Evolutionary conservation across 2,888 invertebrate species (phyloP), one percentile per base, ranked within the genome.

Genomic region (Nowickia ferox): DNA sequence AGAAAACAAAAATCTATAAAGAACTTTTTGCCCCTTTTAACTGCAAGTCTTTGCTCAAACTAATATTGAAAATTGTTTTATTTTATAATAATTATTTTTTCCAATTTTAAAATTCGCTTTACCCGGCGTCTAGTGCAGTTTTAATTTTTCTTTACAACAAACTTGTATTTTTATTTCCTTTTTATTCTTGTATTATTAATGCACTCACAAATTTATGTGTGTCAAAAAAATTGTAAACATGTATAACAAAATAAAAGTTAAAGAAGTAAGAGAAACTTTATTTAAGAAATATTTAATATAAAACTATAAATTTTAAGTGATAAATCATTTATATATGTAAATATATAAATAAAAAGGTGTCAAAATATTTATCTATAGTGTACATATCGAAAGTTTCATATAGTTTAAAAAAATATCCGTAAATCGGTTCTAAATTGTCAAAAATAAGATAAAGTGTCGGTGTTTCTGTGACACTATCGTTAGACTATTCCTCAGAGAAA

Each of bases 111-210:
- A 72, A 79, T 51, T 72, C 59, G 69, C 65, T 83, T 46, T 72
- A 72, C 61, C 65, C 76, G 83, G 76, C 76, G 79, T 83, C 86
- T 86, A 83, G 83, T 86, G 83, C 76, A 86, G 75, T 86, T 86
- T 83, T 86, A 83, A 86, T 86, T 86, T 85, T 69, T 63, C 69
- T 69, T 76, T 63, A 68, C 61, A 71, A 76, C 55, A 75, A 84
- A 72, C 66, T 71, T 63, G 42, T 61, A 53, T 61, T 30, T 57
- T 59, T 66, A 48, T 44, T 80, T 65, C 46, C 38, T 76, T 57
- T 48, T 51, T 42, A 22, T 30, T 30, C 0, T 30, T 30, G 30
- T 30, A 40, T 76, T 59, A 46, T 13, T 48, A 74, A 53, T 63
- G 13, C 81, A 61, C 80, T 81, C 77, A 71, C 55, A 55, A 77